Evolutionary conservation across 2,888 invertebrate species (phyloP), one percentile per base, ranked within the genome.

Genomic region (Carpatolechia fugitivella): DNA sequence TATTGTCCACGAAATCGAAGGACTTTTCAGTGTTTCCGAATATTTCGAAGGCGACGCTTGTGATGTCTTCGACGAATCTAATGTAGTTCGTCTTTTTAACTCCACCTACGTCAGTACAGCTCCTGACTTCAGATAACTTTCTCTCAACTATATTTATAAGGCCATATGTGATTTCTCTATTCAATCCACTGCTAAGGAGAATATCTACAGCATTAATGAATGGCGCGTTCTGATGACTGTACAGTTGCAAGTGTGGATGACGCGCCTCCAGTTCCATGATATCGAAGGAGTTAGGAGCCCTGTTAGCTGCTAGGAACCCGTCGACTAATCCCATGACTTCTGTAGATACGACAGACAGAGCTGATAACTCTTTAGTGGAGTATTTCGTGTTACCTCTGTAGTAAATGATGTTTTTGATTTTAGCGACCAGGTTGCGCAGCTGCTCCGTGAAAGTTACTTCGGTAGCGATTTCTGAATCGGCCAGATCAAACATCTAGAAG

Each of bases 371-470:
- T 71, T 91, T 91, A 38, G 92, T 90, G 0, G 83, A 75, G 61
- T 89, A 88, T 6, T 85, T 80, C 16, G 84, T 80, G 60, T 85
- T 85, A 55, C 83, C 86, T 69, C 82, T 75, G 61, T 88, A 90
- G 58, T 87, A 83, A 58, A 87, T 82, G 8, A 87, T 87, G 56
- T 90, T 90, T 66, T 90, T 90, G 49, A 91, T 88, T 69, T 90
- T 90, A 0, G 85, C 80, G n/a, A 90, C 84, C 49, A 90, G 70
- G 66, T 88, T 84, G 20, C 90, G 90, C 48, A 95, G 85, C 60
- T 93, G 92, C 75, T 94, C 93, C 18, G 93, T 93, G 74, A 94
- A 95, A 56, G 91, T 90, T n/a, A 95, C 91, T 78, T 95, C 94
- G 0, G 91, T 91, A 50, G 93, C 92, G 24, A 95, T 82, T 68